Evolutionary conservation across 2,797 vertebrate species (phyloP).

Genomic region (Mionectes olivaceus): DNA sequence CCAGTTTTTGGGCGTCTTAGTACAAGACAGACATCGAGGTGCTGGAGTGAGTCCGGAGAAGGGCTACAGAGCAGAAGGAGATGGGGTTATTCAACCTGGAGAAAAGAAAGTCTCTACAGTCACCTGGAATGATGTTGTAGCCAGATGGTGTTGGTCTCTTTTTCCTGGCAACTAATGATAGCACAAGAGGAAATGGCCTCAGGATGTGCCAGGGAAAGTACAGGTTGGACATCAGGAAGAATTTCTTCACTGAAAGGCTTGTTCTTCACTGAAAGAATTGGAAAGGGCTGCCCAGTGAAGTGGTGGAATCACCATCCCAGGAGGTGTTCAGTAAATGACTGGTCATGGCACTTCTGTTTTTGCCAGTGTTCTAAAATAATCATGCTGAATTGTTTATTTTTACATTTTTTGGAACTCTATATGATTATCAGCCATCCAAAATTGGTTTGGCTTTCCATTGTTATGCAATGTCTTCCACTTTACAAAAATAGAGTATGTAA

Average conservation of each 20-base stretch:
- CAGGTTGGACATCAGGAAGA: not conserved
- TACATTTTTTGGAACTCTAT: not conserved
- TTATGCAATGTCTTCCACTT: not conserved
- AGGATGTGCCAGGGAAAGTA: not conserved
- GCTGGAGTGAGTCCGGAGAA: not conserved
- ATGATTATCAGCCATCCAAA: not conserved
- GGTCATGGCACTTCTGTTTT: not conserved
- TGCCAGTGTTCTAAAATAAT: not conserved
- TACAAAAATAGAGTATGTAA: not conserved
- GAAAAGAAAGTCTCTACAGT: not conserved
- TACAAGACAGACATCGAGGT: not conserved
- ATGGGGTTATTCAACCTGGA: accelerated
- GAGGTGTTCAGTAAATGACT: not conserved
- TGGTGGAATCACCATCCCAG: not conserved
- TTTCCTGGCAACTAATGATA: not conserved
- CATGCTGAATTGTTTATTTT: not conserved
- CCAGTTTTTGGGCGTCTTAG: not conserved
- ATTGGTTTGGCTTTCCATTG: not conserved
- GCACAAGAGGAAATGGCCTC: no score
- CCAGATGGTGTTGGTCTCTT: not conserved
- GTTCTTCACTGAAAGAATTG: not conserved
- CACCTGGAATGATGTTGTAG: not conserved
- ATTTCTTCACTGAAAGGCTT: not conserved
- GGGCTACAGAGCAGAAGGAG: not conserved
- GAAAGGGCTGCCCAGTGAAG: not conserved